phyloP scores from a whole-genome alignment of 2,888 invertebrate species.

The Coecobrya sp. region DNA sequence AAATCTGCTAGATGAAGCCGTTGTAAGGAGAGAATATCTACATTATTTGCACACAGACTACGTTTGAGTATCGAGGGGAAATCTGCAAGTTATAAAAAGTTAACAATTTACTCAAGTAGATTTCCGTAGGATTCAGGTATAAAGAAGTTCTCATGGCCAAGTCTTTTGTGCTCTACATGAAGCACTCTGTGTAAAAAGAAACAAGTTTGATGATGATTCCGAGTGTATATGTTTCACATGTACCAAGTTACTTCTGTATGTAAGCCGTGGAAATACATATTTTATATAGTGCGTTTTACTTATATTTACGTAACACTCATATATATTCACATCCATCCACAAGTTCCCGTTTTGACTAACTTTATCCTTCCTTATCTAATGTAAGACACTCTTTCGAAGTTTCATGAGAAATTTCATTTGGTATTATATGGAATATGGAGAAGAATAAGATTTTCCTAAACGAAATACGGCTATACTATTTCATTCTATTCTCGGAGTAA shows the following conservation, averaged over 20 bases:
- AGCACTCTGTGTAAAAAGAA: background rate
- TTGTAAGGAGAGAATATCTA: slow-evolving; percentile 9
- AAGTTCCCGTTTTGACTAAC: slow-evolving; percentile 47
- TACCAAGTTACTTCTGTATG: background rate
- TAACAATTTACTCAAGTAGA: slow-evolving; percentile 68
- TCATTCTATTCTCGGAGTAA: background rate
- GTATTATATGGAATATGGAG: slow-evolving; percentile 49
- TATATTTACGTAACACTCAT: background rate
- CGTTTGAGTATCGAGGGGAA: slow-evolving; percentile 33
- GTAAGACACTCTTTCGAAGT: slow-evolving; percentile 52
- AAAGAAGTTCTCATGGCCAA: slow-evolving; percentile 20
- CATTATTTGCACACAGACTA: slow-evolving; percentile 1
- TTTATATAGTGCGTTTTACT: background rate
- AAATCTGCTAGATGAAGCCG: background rate
- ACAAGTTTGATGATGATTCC: slow-evolving; percentile 1
- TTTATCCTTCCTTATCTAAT: slow-evolving; percentile 67
- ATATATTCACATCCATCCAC: slow-evolving; percentile 53
- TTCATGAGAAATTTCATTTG: slow-evolving; percentile 70
- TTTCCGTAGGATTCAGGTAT: slow-evolving; percentile 65
- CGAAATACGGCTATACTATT: slow-evolving; percentile 41
- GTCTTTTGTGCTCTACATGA: slow-evolving; percentile 29
- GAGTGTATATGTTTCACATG: background rate
- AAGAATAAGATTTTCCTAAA: slow-evolving; percentile 57
- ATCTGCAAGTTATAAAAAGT: slow-evolving; percentile 73
- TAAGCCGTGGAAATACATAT: background rate